Evolutionary conservation across 2,888 invertebrate genomes (phyloP), one percentile per base, ranked within the genome.

Genomic region (Matsumyia berberina): DNA sequence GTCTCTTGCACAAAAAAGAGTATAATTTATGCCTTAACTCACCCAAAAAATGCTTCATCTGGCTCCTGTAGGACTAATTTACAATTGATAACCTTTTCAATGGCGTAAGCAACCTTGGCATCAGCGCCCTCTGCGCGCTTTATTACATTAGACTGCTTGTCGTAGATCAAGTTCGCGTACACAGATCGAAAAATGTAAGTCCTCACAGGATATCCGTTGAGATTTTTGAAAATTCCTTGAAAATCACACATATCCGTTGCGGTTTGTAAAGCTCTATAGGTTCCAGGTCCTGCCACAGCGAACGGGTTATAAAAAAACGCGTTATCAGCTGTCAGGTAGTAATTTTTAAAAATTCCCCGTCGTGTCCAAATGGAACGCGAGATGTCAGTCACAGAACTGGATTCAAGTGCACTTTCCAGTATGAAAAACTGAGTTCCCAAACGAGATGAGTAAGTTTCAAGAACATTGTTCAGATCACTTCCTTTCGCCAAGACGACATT

Each of bases 171-270:
- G 0, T 85, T 73, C 0, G 91, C 89, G 74, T 89, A 91, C 0
- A 90, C 89, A 0, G 92, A 91, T 67, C 88, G 87, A 60, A 92
- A 91, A 29, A 90, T 88, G 76, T 92, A 91, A 0, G 89, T 86
- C 1, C 88, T 88, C 9, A 92, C 5, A 0, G 90, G 88, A 87
- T 91, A 91, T 1, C 89, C 90, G 66, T 91, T 86, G 0, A 92
- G 86, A 76, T 91, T 88, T 9, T 76, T 15, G 46, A 89, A 87
- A 19, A 88, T 80, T 5, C 86, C 80, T 5, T 86, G 11, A 2
- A 80, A 53, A 37, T 74, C 46, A 3, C 4, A 58, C 0, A 1
- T 37, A 31, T 17, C 17, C 7, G 49, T 69, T 0, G 57, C 19
- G 11, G 85, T 86, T 1, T 86, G 74, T 11, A 88, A 86, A 0